Base-by-base conservation (phyloP, 2,797 vertebrate species). In the Prunella strophiata region DNA sequence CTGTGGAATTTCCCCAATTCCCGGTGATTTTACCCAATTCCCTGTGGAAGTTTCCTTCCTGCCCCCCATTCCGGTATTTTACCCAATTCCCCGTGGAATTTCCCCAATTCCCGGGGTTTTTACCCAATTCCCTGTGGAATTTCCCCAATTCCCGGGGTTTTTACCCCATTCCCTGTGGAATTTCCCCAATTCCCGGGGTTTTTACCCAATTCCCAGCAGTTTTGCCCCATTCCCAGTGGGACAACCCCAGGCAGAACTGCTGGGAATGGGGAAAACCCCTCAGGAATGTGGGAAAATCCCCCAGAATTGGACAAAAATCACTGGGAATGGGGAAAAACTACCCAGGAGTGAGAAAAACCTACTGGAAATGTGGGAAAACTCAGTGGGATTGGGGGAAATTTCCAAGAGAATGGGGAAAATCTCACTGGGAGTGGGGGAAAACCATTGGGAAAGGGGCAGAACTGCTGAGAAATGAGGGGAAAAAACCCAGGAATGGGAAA, bases 1-100 rank as follows among this genome's bases (percentile, higher is more conserved):
- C 10, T 2, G 27, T 1, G 7, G 8, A 2, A 36, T 34, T 34
- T 0, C 22, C 59, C 27, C 27, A 15, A 23, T 32, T 62, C 7
- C 20, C 18, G 10, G 40, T 15, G 32, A 11, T 36, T 36, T 34
- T 16, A 3, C 32, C 54, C n/a, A 13, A 34, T 34, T 57, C n/a
- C 20, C 12, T 21, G 19, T 30, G 12, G 30, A 19, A 12, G 29
- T 30, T 52, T n/a, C n/a, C n/a, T n/a, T n/a, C n/a, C n/a, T n/a
- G n/a, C n/a, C 27, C 51, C 51, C 16, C 10, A 29, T 19, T 30
- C 17, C 30, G 4, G 11, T 4, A 9, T 29, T 40, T 29, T 40
- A 5, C 40, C 40, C 61, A 14, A n/a, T n/a, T 57, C 20, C 20
- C 3, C 19, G 29, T 18, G 26, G 48, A 15, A 26, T 48, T 25